Percentiles rank a stretch among this genome's conserved stretches.
Evolutionary conservation across 2,888 invertebrate genomes (phyloP).

Genomic region (Scelioninae gen. 1): DNA sequence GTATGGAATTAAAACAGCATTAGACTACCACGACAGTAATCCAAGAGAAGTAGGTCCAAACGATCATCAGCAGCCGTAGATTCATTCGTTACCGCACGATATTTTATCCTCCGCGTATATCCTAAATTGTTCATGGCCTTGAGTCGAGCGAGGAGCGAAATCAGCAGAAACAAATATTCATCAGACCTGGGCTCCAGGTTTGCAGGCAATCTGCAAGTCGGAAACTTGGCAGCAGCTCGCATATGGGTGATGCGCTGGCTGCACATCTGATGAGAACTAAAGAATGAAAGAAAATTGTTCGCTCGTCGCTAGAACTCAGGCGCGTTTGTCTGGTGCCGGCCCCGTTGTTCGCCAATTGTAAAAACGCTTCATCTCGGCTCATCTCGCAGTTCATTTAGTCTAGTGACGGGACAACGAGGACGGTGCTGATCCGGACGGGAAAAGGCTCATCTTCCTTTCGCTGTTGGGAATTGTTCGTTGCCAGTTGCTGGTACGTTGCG

Average conservation of each 20-base stretch:
- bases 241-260: no score
- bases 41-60: not conserved
- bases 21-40: not conserved
- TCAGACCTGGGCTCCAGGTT: conserved; percentile 30
- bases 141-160: conserved; percentile 31
- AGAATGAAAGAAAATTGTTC: conserved; percentile 60
- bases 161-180: conserved; percentile 41
- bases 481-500: conserved; percentile 48
- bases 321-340: conserved; percentile 30
- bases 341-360: conserved; percentile 31
- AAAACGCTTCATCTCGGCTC: conserved; percentile 19
- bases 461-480: conserved; percentile 43
- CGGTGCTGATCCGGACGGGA: conserved; percentile 52
- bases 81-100: conserved; percentile 33
- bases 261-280: conserved; percentile 38
- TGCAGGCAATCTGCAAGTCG: conserved; percentile 25
- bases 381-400: conserved; percentile 6
- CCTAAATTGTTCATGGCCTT: conserved; percentile 22
- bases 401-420: conserved; percentile 20
- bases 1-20: not conserved
- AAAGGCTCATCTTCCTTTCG: conserved; percentile 44
- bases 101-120: conserved; percentile 36
- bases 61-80: conserved; percentile 1
- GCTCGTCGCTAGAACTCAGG: conserved; percentile 38
- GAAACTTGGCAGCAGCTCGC: conserved; percentile 34